These are phyloP conservation scores for Bombyx mandarina DNA, from an alignment of 1,140 invertebrate species.

Conservation along the genomic window DNA sequence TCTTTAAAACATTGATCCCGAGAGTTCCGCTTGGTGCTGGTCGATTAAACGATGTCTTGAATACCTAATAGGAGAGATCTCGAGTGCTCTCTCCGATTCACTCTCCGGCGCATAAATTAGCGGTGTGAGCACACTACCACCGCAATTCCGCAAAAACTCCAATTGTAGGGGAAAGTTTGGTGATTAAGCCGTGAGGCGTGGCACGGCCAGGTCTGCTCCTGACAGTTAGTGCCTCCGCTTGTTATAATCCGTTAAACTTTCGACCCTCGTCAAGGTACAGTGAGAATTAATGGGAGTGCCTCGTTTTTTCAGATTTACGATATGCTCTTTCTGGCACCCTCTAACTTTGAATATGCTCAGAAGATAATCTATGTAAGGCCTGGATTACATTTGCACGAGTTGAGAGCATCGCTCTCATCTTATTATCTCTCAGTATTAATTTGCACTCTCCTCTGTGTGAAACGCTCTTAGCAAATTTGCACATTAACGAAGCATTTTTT, in stretches of 20 bases:
- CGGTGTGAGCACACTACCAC: constrained; percentile 33
- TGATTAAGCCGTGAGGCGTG: constrained; percentile 64
- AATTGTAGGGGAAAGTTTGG: constrained; percentile 64
- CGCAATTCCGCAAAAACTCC: constrained; percentile 64
- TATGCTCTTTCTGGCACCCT: constrained; percentile 19
- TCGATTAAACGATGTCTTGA: constrained; percentile 59
- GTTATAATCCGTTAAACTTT: constrained; percentile 67
- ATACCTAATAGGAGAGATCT: constrained; percentile 54
- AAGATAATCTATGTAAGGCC: too few relatives aligned
- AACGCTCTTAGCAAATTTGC: constrained; percentile 31
- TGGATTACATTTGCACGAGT: constrained; percentile 2
- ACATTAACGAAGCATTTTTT: constrained; percentile 11
- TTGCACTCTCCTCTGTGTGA: constrained; percentile 32
- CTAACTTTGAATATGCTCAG: too few relatives aligned
- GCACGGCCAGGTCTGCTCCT: constrained; percentile 57
- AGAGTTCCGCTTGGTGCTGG: constrained; percentile 19
- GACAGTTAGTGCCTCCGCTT: constrained; percentile 67
- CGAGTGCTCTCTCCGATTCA: constrained; percentile 45
- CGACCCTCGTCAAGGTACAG: constrained; percentile 62
- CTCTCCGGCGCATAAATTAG: constrained; percentile 58
- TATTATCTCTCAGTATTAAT: constrained; percentile 30
- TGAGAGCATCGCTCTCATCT: constrained; percentile 29
- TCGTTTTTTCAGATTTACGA: constrained; percentile 40
- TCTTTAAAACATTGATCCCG: constrained; percentile 29
- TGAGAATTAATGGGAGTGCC: constrained; percentile 52